Base-by-base conservation (phyloP, 1,140 invertebrate genomes). In the Trichomalopsis sarcophagae region DNA sequence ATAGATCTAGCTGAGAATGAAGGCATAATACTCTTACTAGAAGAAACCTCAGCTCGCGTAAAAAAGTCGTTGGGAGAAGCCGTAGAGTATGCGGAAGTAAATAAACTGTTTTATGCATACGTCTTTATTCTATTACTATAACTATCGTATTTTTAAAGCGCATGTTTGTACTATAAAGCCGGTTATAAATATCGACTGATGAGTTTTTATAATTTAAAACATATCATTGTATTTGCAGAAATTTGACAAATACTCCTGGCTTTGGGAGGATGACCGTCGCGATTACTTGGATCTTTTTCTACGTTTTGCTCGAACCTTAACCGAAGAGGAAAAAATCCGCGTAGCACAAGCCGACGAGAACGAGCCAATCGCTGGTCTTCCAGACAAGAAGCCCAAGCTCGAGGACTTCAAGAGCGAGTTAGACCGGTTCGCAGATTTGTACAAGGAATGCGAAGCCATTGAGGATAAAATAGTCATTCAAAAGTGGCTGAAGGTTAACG, bases 401-500 rank as follows among this genome's bases (percentile, higher is more conserved):
- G 90, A 91, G 3, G 94, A 96, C 86, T 96, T 96, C 87, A 95
- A 95, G 89, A 90, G 84, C n/a, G 88, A 92, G 93, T 95, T 96
- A 86, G 94, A 96, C 86, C 93, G 92, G 6, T 96, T 96, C 89
- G 93, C 95, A 88, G 91, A 92, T 79, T 91, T 95, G 3, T 95
- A 96, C 86, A 92, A 94, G n/a, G 93, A 95, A 87, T 92, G 95
- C 21, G 87, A 92, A 55, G 40, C 88, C 10, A 92, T 95, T 27
- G 90, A 93, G 33, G 89, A 90, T 17, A 90, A 91, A 55, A 91
- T 91, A 62, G 88, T 95, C 11, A 95, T 97, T 89, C 95, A 96
- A 47, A 94, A 94, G 23, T 97, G 97, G 96, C 93, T 98, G 13
- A 93, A 94, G 86, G 91, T 97, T 0, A 95, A 97, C 87, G 90